Evolutionary conservation across 37 sponge, comb jelly and placozoan species (phyloP).

Genomic region (Dysidea cf. avara): DNA sequence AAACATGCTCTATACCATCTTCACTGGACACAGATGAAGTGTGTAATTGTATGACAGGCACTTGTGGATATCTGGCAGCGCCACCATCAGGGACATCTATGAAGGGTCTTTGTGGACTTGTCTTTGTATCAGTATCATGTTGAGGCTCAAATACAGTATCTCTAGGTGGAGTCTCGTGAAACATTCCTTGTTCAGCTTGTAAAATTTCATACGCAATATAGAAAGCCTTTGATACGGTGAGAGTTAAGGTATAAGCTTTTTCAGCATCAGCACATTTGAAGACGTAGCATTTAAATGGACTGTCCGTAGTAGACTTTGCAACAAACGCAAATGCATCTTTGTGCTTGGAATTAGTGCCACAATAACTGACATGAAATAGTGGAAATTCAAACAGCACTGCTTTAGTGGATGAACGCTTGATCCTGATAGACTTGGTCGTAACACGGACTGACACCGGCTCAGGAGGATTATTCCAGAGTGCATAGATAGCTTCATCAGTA

Average conservation of each 20-base stretch:
- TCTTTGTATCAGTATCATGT: slow-evolving; percentile 45
- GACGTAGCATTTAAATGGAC: slow-evolving; percentile 68
- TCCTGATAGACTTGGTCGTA: slow-evolving; percentile 64
- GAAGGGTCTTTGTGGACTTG: slow-evolving; percentile 20
- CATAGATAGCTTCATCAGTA: slow-evolving; percentile 43
- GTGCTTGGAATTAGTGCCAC: slow-evolving; percentile 68
- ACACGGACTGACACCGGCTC: slow-evolving; percentile 37
- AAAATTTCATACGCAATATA: slow-evolving; percentile 85
- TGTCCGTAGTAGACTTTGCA: slow-evolving; percentile 38
- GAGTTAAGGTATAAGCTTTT: slow-evolving; percentile 71
- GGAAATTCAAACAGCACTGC: slow-evolving; percentile 74
- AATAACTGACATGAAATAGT: slow-evolving; percentile 73
- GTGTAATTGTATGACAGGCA: slow-evolving; percentile 13
- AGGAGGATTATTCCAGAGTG: slow-evolving; percentile 13
- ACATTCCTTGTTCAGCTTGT: slow-evolving; percentile 64
- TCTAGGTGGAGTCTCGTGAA: slow-evolving; percentile 64
- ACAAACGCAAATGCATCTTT: slow-evolving; percentile 59
- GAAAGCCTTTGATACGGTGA: slow-evolving; percentile 82
- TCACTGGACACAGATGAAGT: slow-evolving; percentile 37
- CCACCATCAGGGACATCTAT: neutral
- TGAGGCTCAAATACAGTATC: slow-evolving; percentile 85
- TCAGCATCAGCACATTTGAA: slow-evolving; percentile 62
- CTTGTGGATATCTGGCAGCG: neutral
- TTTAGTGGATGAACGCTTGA: slow-evolving; percentile 43
- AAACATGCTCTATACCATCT: slow-evolving; percentile 17